phyloP scores from a whole-genome alignment of 2,113 vertebrate species.

The Tyto alba region DNA sequence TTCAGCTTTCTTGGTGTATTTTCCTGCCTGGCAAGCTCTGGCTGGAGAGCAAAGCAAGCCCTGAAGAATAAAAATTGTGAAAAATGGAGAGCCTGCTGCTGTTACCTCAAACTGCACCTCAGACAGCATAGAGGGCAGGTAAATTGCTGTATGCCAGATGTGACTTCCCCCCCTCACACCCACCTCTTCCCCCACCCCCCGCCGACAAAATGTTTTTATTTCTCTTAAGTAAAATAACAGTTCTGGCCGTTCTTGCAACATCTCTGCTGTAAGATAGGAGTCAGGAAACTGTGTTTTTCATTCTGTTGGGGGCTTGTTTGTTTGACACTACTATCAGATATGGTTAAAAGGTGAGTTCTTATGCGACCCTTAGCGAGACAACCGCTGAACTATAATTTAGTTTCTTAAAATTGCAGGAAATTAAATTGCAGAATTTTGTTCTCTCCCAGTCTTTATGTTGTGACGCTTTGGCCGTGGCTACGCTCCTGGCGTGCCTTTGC shows the following conservation, averaged over 20 bases:
- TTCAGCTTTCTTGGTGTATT: background rate
- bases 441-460: too few relatives aligned
- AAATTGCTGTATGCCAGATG: rapidly evolving
- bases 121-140: background rate
- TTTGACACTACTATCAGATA: rapidly evolving
- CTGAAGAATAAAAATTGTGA: background rate
- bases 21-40: background rate
- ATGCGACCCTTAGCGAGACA: background rate
- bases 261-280: rapidly evolving
- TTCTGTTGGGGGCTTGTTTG: background rate
- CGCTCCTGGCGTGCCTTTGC: rapidly evolving
- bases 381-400: rapidly evolving
- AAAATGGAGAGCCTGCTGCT: background rate
- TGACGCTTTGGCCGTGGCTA: rapidly evolving
- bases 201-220: rapidly evolving
- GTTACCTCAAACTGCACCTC: background rate
- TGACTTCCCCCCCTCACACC: too few relatives aligned
- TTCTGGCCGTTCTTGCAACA: background rate
- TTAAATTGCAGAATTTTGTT: rapidly evolving
- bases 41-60: background rate
- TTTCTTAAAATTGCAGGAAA: background rate
- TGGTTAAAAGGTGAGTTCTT: background rate
- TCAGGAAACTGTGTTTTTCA: rapidly evolving
- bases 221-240: background rate
- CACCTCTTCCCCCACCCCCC: too few relatives aligned